Percentiles rank a stretch among this genome's conserved stretches.
Evolutionary conservation across 2,888 invertebrate species (phyloP).

Genomic region (Matsumyia berberina): DNA sequence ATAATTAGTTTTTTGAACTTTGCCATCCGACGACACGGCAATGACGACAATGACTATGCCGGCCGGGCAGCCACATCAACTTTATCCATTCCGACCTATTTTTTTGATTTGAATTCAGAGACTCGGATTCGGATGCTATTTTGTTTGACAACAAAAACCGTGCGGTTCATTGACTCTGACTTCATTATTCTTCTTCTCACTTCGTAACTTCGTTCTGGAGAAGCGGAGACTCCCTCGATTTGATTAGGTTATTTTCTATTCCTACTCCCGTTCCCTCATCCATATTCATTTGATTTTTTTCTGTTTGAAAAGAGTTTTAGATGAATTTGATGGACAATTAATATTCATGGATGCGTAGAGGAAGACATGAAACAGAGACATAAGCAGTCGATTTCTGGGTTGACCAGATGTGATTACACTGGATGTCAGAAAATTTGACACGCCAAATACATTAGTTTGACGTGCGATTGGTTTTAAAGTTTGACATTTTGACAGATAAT

Average conservation of each 20-base stretch:
- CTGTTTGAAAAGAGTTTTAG: conserved; percentile 41
- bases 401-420: conserved; percentile 5
- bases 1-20: conserved; percentile 74
- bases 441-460: too few species aligned
- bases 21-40: conserved; percentile 42
- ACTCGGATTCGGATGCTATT: conserved; percentile 20
- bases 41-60: not conserved
- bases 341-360: conserved; percentile 33
- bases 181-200: conserved; percentile 32
- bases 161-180: conserved; percentile 62
- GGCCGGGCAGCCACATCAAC: conserved; percentile 3
- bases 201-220: conserved; percentile 23
- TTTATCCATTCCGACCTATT: conserved; percentile 51
- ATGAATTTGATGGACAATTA: conserved; percentile 67
- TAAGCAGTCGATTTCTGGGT: conserved; percentile 7
- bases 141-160: conserved; percentile 60
- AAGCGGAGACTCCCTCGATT: conserved; percentile 30
- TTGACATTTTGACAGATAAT: conserved; percentile 1
- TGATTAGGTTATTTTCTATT: conserved; percentile 33
- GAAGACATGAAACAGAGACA: conserved; percentile 7
- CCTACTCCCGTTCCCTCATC: conserved; percentile 23
- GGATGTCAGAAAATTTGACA: not conserved
- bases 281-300: conserved; percentile 61
- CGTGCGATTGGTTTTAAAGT: not conserved
- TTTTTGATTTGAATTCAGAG: conserved; percentile 28